Evolutionary conservation across 1,140 invertebrate genomes (phyloP).

Genomic region (Drosophila mojavensis): DNA sequence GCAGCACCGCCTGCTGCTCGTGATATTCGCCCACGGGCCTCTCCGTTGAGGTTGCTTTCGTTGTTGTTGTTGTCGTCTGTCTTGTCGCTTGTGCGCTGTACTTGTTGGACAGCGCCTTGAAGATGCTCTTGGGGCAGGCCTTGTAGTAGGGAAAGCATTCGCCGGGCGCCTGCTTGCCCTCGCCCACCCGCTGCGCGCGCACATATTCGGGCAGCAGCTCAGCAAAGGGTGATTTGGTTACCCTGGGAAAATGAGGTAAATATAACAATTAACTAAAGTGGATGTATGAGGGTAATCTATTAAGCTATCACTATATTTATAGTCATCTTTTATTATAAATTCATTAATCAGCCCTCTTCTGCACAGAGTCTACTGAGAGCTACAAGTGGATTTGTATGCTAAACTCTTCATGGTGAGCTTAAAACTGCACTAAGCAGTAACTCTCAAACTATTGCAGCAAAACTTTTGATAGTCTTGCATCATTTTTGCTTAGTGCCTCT

Average conservation of each 20-base stretch:
- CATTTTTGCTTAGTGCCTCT: no score
- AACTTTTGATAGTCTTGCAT: no score
- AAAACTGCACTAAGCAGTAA: no score
- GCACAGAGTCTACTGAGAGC: no score
- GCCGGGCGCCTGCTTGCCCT: conserved; percentile 85
- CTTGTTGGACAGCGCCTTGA: conserved; percentile 86
- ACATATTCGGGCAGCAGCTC: conserved; percentile 90
- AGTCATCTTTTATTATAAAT: no score
- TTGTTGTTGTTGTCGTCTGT: conserved; percentile 17
- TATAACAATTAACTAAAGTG: no score
- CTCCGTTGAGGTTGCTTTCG: conserved; percentile 30
- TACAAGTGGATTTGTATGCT: no score
- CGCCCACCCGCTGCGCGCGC: conserved; percentile 90
- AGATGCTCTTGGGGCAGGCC: conserved; percentile 92
- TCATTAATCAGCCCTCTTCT: no score
- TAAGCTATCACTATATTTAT: no score
- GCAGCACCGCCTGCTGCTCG: conserved; percentile 65
- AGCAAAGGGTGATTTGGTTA: conserved; percentile 91
- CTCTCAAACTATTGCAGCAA: no score
- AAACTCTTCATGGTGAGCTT: no score
- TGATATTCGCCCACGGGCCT: conserved; percentile 64
- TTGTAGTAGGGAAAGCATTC: conserved; percentile 94
- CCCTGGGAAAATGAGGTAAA: conserved; percentile 85
- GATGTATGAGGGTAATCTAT: no score
- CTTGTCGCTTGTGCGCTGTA: conserved; percentile 85